Percentiles rank a stretch among this genome's conserved stretches.
These are phyloP conservation scores for Scrobipalpa atriplicella DNA, from an alignment of 2,888 invertebrate species.

Conservation along the genomic window DNA sequence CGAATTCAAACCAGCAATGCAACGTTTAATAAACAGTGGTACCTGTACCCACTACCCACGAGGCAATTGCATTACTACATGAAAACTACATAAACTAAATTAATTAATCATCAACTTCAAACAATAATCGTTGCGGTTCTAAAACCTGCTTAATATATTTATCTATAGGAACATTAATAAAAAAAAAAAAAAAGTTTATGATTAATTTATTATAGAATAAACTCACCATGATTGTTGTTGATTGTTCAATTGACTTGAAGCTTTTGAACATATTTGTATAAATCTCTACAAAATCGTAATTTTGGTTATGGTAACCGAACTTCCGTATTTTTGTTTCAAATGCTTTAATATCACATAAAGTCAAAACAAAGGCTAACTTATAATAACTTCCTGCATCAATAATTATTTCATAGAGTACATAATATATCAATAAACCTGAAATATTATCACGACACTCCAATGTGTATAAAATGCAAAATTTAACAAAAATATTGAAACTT, in stretches of 20 bases:
- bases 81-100: no score
- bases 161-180: no score
- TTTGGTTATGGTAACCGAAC: neutral
- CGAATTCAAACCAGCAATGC: no score
- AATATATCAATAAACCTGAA: neutral
- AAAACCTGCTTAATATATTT: no score
- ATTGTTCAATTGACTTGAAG: neutral
- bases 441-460: neutral
- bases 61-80: no score
- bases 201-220: no score
- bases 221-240: neutral
- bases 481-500: neutral
- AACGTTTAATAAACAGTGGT: no score
- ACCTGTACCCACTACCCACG: no score
- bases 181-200: no score
- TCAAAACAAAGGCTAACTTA: neutral
- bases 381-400: neutral
- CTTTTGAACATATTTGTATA: neutral
- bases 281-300: neutral
- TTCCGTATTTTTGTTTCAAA: neutral
- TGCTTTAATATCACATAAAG: slow-evolving; percentile 6
- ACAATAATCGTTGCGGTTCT: no score
- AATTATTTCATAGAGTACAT: neutral
- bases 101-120: no score
- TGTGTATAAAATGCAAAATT: neutral